Percentiles rank a stretch among this genome's conserved stretches.
Evolutionary conservation across 1,140 invertebrate genomes (phyloP).

Genomic region (Drosophila truncata): DNA sequence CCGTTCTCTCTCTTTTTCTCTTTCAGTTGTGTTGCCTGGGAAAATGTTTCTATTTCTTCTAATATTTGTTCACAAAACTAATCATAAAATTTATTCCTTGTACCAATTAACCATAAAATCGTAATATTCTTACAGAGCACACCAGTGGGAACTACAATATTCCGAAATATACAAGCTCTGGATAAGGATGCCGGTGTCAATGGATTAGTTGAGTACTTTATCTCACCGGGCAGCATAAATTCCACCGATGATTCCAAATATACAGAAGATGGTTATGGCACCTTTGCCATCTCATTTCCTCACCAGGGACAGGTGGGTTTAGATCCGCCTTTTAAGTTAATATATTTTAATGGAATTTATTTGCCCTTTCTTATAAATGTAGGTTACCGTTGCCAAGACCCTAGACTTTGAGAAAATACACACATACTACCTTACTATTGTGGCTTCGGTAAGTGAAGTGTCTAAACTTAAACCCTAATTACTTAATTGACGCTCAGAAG

Average conservation of each 20-base stretch:
- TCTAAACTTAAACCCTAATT: conserved; percentile 22
- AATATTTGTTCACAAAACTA: neutral
- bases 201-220: conserved; percentile 93
- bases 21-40: conserved; percentile 24
- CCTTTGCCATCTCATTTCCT: conserved; percentile 94
- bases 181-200: conserved; percentile 95
- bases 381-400: conserved; percentile 93
- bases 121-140: conserved; percentile 89
- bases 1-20: conserved; percentile 12
- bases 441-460: conserved; percentile 92
- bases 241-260: conserved; percentile 87
- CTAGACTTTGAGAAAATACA: conserved; percentile 96
- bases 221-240: conserved; percentile 88
- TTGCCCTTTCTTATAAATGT: conserved; percentile 1
- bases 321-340: neutral
- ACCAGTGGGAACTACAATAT: conserved; percentile 94
- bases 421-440: conserved; percentile 94
- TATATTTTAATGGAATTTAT: neutral
- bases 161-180: conserved; percentile 92
- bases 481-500: conserved; percentile 27
- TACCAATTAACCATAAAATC: conserved; percentile 22
- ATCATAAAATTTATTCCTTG: neutral
- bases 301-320: conserved; percentile 91
- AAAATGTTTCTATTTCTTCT: neutral
- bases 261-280: conserved; percentile 92